Base-by-base conservation (phyloP, 2,113 vertebrate species). In the Silurus glanis region DNA sequence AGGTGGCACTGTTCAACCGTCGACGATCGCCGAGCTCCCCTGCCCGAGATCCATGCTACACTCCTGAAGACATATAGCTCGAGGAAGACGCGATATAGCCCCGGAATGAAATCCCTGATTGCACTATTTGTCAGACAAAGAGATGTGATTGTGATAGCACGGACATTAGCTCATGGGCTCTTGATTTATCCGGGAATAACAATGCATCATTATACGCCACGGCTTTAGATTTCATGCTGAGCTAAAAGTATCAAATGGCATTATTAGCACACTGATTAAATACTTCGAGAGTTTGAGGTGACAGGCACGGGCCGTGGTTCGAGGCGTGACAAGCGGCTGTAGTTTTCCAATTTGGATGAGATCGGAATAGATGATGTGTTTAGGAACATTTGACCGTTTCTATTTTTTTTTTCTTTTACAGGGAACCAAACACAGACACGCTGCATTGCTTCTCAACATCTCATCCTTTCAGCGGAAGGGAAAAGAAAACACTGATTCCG, bases 221-320 rank as follows among this genome's bases (percentile, higher is more conserved):
- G 78, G 84, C 83, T 58, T 49, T 72, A 83, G 78, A 85, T 86
- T 86, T 89, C 84, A 87, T 71, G 83, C 84, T 80, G 78, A 86
- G 82, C 80, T 88, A 88, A 89, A 90, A 78, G 84, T 81, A 86
- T 85, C 84, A 83, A 90, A 86, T 89, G 86, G 75, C 86, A 86
- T 87, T 87, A 89, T 88, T 88, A 90, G 82, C 82, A 82, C 84
- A 84, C 82, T 86, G 81, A 90, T 90, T 90, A 88, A 90, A 90
- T 86, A 78, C 83, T 86, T 86, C 81, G 76, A 25, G 76, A 72
- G 72, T 80, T 80, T 62, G 83, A 85, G 88, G 80, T 86, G 84
- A 83, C 84, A 82, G 88, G 66, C 74, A 19, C 81, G 28, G 51
- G 74, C 80, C 51, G 59, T 28, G 51, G 55, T 74, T 72, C 28